Evolutionary conservation across 2,888 invertebrate genomes (phyloP).

Genomic region (Metalampra italica): DNA sequence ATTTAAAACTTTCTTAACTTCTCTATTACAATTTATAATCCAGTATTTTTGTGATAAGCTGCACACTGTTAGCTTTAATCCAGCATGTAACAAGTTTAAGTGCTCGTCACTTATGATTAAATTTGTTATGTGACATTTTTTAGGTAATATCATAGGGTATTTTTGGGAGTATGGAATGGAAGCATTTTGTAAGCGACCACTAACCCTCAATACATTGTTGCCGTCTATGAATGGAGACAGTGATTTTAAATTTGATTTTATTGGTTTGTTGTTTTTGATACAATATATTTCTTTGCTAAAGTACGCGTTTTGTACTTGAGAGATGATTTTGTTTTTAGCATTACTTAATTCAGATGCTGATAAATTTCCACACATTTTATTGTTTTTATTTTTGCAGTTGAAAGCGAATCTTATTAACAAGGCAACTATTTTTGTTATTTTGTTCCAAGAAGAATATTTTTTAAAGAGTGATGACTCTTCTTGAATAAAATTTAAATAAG

Average conservation of each 20-base stretch:
- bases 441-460: too few relatives aligned
- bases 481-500: neutral
- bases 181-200: neutral
- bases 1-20: conserved; percentile 7
- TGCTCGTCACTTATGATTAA: conserved; percentile 9
- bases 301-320: too few relatives aligned
- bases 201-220: neutral
- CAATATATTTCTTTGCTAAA: neutral
- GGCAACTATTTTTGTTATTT: too few relatives aligned
- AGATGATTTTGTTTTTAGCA: too few relatives aligned
- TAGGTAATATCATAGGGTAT: conserved; percentile 9
- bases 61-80: conserved; percentile 2
- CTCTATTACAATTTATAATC: conserved; percentile 7
- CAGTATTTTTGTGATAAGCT: conserved; percentile 7
- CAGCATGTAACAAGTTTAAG: conserved; percentile 8
- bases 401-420: too few relatives aligned
- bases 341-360: too few relatives aligned
- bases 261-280: neutral
- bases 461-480: neutral
- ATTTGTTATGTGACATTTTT: conserved; percentile 6
- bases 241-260: neutral
- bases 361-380: too few relatives aligned
- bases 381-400: too few relatives aligned
- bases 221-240: neutral
- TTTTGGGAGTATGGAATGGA: neutral